A percentile compares a stretch with the other conserved stretches of the same genome.
Evolutionary conservation across 2,797 vertebrate genomes (phyloP).

Genomic region (Aotus griseimembra): DNA sequence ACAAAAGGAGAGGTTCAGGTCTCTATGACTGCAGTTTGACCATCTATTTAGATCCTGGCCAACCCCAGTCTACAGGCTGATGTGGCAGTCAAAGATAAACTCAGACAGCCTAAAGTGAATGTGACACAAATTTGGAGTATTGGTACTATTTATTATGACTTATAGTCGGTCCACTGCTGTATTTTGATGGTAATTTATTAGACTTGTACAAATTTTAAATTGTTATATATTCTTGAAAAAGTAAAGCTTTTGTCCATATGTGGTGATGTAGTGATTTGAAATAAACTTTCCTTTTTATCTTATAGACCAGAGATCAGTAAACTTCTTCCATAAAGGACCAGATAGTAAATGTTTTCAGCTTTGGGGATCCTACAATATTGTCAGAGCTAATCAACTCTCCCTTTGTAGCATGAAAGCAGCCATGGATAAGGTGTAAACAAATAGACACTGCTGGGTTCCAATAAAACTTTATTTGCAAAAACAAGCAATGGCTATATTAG

Average conservation of each 20-base stretch:
- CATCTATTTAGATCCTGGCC: neutral
- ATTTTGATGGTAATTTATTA: constrained; percentile 32
- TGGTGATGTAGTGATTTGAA: neutral
- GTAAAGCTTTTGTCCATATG: neutral
- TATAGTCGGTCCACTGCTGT: neutral
- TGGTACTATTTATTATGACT: constrained; percentile 15
- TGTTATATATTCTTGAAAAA: neutral
- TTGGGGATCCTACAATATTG: neutral
- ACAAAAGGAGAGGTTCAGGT: neutral
- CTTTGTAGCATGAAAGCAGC: neutral
- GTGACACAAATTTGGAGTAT: neutral
- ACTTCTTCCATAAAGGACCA: neutral
- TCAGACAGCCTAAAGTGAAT: neutral
- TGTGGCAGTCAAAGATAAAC: neutral
- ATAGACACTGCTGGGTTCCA: neutral
- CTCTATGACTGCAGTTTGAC: neutral
- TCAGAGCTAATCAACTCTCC: neutral
- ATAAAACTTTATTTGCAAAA: neutral
- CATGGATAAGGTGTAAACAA: neutral
- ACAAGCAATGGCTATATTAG: neutral
- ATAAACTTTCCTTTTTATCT: neutral
- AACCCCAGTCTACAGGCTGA: neutral
- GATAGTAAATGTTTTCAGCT: neutral
- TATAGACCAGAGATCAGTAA: neutral
- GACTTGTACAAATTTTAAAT: neutral